Evolutionary conservation across 2,888 invertebrate species (phyloP), one percentile per base, ranked within the genome.

Genomic region (Hypomecis punctinalis): DNA sequence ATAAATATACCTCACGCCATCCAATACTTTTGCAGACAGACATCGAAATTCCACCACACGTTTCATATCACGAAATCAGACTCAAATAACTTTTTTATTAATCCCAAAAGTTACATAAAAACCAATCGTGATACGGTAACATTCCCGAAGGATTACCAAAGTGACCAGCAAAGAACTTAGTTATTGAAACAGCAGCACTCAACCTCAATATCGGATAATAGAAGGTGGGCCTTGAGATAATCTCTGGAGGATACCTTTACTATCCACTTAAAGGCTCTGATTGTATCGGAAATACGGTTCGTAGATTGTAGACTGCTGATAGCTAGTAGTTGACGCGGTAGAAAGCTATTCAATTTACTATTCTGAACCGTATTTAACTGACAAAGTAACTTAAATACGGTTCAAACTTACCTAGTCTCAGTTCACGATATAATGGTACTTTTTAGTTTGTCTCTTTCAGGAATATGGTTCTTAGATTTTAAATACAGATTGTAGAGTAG

Each of bases 171-270:
- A 62, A 56, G 51, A 46, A 56, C 40, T 43, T 55, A 11, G 49
- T 61, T 61, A 62, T 62, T 62, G 61, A 62, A 51, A 62, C 61
- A 61, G 11, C 54, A 46, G 37, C 55, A 37, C 61, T 62, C 55
- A 51, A 62, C 61, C 61, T 56, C 56, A 46, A 62, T 62, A 62
- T 51, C 35, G 45, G 48, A 61, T 62, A 62, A 51, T 55, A 61
- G 35, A 54, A 47, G 43, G 48, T 40, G 60, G 36, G 49, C 45
- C 39, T 51, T 56, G 45, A 56, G n/a, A 40, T 62, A 56, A 56
- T 56, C 61, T 51, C 61, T 5, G 0, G 56, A 51, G 61, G 53
- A 61, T 55, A 49, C 61, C 45, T 40, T 51, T n/a, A 51, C 55
- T 49, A 56, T 49, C 55, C 45, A 61, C 56, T 49, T 10, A 11